Conservation (phyloP, 2,113 vertebrate species). For the Ophthalmolycus amberensis region DNA sequence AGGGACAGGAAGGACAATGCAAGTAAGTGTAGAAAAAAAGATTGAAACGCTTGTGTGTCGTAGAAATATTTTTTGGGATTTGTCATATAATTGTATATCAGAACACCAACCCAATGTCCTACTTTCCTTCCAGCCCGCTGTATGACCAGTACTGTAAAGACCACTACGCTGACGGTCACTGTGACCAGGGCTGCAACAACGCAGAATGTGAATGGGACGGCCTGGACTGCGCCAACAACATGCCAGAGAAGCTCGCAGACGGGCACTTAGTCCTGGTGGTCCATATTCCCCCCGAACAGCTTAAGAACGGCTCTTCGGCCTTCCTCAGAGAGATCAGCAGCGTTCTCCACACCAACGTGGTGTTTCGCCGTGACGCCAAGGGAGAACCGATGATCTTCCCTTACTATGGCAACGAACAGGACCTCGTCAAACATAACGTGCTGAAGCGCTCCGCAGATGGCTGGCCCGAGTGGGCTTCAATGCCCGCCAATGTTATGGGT, state of each 20-base stretch:
- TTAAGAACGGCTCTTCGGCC: conserved; percentile 90
- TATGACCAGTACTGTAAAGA: conserved; percentile 99
- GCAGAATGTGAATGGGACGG: conserved; percentile 98
- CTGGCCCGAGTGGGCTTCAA: conserved; percentile 83
- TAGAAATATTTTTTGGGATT: background rate
- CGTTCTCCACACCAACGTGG: conserved; percentile 95
- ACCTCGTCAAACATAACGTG: conserved; percentile 92
- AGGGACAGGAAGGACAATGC: conserved; percentile 92
- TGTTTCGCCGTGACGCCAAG: conserved; percentile 90
- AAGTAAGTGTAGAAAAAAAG: conserved; percentile 87
- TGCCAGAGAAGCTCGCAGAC: conserved; percentile 92
- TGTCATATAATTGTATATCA: conserved; percentile 2
- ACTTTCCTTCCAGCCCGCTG: conserved; percentile 86
- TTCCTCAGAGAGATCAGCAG: conserved; percentile 96
- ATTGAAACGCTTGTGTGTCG: background rate
- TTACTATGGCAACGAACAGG: conserved; percentile 92
- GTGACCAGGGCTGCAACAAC: conserved; percentile 97
- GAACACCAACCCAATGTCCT: conserved; percentile 20
- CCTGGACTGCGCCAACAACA: conserved; percentile 93
- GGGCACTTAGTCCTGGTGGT: conserved; percentile 95
- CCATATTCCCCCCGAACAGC: conserved; percentile 89
- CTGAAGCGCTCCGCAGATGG: conserved; percentile 86
- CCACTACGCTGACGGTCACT: conserved; percentile 96
- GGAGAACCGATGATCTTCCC: conserved; percentile 95
- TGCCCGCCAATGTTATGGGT: conserved; percentile 80